Evolutionary conservation across 2,113 vertebrate species (phyloP).

Genomic region (Callospermophilus lateralis): DNA sequence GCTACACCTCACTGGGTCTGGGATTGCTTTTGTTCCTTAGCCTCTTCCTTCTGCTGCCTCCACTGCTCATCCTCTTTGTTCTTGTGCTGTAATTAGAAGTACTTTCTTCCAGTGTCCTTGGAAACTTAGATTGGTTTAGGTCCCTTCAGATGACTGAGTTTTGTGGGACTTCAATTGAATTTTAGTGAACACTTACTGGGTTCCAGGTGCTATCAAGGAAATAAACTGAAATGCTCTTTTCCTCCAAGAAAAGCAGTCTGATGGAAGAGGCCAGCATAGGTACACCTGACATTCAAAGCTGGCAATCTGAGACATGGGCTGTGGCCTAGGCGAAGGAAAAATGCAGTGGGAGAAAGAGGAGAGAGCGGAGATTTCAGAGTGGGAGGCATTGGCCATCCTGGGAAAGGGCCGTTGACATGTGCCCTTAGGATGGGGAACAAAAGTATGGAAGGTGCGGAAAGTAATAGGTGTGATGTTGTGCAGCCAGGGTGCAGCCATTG

Average conservation of each 20-base stretch:
- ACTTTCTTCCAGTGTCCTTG: background rate
- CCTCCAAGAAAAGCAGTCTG: background rate
- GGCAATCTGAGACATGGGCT: background rate
- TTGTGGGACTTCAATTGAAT: background rate
- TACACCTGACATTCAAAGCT: background rate
- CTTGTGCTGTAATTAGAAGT: background rate
- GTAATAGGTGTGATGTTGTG: rapidly evolving
- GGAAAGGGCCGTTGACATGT: background rate
- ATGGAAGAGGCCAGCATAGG: background rate
- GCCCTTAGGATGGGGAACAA: background rate
- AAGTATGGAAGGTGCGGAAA: rapidly evolving
- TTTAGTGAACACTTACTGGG: background rate
- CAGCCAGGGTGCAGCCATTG: background rate
- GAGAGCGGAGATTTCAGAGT: background rate
- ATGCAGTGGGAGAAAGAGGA: background rate
- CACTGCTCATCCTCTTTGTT: background rate
- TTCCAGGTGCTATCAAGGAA: background rate
- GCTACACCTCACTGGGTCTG: background rate
- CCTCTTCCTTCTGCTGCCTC: background rate
- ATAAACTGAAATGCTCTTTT: background rate
- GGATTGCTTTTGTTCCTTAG: background rate
- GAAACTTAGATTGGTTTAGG: background rate
- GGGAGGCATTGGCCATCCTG: background rate
- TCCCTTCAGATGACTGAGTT: background rate
- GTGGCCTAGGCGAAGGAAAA: background rate